phyloP scores from a whole-genome alignment of 92 coral and sea anemone genomes.

The Paramuricea clavata region DNA sequence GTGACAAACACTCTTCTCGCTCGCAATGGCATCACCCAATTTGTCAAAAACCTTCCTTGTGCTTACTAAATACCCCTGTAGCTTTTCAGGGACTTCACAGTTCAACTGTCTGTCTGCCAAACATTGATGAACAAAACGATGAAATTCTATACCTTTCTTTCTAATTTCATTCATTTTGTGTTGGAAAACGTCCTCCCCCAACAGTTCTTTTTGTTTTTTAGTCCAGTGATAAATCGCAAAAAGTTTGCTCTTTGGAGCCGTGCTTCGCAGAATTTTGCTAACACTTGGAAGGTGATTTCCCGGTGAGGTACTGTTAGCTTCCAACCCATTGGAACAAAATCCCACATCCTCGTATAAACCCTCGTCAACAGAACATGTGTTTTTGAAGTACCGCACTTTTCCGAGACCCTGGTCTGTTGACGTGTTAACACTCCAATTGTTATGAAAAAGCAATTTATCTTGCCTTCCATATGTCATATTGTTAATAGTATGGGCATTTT shows the following conservation, averaged over 20 bases:
- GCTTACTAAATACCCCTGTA: slow-evolving; percentile 30
- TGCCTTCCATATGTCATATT: neutral
- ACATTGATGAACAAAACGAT: slow-evolving; percentile 75
- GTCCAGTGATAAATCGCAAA: slow-evolving; percentile 86
- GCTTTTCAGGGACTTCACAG: slow-evolving; percentile 38
- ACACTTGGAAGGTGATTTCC: slow-evolving; percentile 74
- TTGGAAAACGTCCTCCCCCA: slow-evolving; percentile 83
- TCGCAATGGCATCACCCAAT: slow-evolving; percentile 71
- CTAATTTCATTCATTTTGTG: slow-evolving; percentile 70
- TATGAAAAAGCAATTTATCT: slow-evolving; percentile 8
- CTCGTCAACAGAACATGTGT: slow-evolving; percentile 52
- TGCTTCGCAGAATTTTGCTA: slow-evolving; percentile 71
- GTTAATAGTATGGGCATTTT: neutral
- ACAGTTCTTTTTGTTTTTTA: slow-evolving; percentile 79
- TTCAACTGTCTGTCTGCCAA: slow-evolving; percentile 43
- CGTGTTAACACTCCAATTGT: slow-evolving; percentile 63
- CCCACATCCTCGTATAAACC: slow-evolving; percentile 10
- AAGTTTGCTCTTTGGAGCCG: slow-evolving; percentile 71
- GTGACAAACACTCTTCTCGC: slow-evolving; percentile 80
- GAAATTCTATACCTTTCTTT: slow-evolving; percentile 78
- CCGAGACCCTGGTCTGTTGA: slow-evolving; percentile 57
- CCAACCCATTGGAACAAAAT: neutral
- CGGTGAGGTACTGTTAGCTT: neutral
- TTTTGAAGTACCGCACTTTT: slow-evolving; percentile 72
- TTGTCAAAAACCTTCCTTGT: slow-evolving; percentile 44